phyloP scores from a whole-genome alignment of 1,140 invertebrate species.

The Pemphigus obesinymphae region DNA sequence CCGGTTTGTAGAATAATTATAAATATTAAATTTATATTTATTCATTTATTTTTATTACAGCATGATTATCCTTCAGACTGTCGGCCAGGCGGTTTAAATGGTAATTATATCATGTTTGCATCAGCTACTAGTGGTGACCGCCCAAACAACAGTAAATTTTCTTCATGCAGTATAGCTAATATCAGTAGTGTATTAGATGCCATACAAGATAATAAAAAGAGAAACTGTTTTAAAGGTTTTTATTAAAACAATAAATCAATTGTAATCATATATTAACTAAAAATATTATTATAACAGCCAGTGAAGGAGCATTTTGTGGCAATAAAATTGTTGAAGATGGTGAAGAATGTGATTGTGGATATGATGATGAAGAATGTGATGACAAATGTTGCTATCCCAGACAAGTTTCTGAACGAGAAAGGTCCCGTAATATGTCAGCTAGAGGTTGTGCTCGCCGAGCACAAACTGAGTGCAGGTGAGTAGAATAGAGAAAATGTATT shows the following conservation, averaged over 20 bases:
- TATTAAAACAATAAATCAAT: not conserved
- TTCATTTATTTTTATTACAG: constrained; percentile 54
- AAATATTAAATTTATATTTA: not conserved
- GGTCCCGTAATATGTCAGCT: constrained; percentile 64
- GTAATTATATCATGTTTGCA: constrained; percentile 98
- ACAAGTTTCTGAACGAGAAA: constrained; percentile 65
- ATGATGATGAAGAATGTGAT: constrained; percentile 85
- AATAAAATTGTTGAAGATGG: constrained; percentile 97
- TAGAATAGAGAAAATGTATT: not conserved
- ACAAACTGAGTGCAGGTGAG: constrained; percentile 75
- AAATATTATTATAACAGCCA: constrained; percentile 56
- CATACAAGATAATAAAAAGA: constrained; percentile 82
- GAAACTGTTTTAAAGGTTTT: constrained; percentile 85
- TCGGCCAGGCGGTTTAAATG: constrained; percentile 76
- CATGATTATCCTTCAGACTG: constrained; percentile 95
- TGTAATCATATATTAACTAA: not conserved
- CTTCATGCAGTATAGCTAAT: constrained; percentile 86
- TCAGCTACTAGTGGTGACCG: constrained; percentile 90
- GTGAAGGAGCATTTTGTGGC: constrained; percentile 93
- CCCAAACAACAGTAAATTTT: constrained; percentile 93
- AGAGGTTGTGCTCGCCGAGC: constrained; percentile 63
- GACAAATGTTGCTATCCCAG: constrained; percentile 93
- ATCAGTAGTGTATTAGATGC: constrained; percentile 92
- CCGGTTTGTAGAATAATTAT: constrained; percentile 61
- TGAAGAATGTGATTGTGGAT: constrained; percentile 98